phyloP scores from a whole-genome alignment of 2,888 invertebrate species.

The Steinernema carpocapsae region DNA sequence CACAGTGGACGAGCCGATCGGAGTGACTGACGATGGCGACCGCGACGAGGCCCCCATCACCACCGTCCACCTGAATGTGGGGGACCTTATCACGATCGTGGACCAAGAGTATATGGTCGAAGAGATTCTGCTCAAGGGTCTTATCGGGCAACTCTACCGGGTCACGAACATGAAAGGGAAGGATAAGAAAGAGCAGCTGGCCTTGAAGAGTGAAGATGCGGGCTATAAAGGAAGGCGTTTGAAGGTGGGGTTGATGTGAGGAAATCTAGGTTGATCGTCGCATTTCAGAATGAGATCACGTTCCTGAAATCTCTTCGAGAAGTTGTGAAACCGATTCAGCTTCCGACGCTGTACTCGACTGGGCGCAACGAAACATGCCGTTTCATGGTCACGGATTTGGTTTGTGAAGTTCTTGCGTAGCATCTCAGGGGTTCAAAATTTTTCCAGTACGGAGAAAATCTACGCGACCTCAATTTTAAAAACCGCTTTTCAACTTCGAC shows the following conservation, averaged over 20 bases:
- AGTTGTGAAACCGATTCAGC: constrained; percentile 11
- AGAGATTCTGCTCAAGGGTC: neutral
- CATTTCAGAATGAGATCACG: constrained; percentile 10
- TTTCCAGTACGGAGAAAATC: constrained; percentile 14
- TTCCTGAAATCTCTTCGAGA: constrained; percentile 14
- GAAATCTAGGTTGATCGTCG: neutral
- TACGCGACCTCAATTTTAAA: constrained; percentile 3
- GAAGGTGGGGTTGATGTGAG: neutral
- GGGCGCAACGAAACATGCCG: constrained; percentile 18
- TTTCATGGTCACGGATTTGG: constrained; percentile 15
- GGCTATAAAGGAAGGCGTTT: constrained; percentile 8
- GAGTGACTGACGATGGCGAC: neutral
- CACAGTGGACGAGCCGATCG: neutral
- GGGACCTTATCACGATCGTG: neutral
- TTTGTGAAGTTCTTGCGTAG: neutral
- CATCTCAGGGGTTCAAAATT: neutral
- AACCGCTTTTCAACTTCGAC: neutral
- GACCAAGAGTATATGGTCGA: constrained; percentile 24
- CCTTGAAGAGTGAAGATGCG: constrained; percentile 16
- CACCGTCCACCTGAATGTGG: neutral
- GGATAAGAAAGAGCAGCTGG: constrained; percentile 3
- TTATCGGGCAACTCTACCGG: neutral
- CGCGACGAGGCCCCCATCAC: neutral
- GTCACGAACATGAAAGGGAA: neutral
- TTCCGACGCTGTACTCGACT: neutral